Evolutionary conservation across 2,113 vertebrate species (phyloP).

Genomic region (Dasypus novemcinctus): DNA sequence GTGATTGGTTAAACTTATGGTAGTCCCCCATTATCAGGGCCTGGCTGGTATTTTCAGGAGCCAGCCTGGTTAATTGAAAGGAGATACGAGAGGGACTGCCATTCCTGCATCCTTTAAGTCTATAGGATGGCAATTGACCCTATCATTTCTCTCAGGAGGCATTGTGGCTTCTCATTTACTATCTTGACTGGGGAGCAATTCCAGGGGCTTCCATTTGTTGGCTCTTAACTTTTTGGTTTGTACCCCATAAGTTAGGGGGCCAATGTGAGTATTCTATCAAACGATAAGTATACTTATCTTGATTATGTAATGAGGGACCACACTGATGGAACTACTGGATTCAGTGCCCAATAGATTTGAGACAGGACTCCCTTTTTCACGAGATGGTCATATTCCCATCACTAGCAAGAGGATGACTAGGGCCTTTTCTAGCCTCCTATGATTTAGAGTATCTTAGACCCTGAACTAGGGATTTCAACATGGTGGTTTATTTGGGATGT

Average conservation of each 20-base stretch:
- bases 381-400: neutral
- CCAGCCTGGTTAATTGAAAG: neutral
- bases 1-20: neutral
- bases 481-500: neutral
- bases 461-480: neutral
- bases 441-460: neutral
- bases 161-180: neutral
- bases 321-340: neutral
- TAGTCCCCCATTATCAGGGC: neutral
- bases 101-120: neutral
- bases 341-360: neutral
- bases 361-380: neutral
- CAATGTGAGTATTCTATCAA: neutral
- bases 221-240: neutral
- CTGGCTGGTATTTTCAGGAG: neutral
- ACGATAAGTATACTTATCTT: neutral
- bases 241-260: neutral
- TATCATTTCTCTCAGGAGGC: neutral
- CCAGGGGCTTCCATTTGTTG: neutral
- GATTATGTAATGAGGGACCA: neutral
- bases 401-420: neutral
- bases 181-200: neutral
- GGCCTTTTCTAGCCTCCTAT: neutral
- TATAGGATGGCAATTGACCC: neutral
- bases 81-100: neutral